Conservation (phyloP, 2,113 vertebrate genomes). For the Odontophorus gujanensis region DNA sequence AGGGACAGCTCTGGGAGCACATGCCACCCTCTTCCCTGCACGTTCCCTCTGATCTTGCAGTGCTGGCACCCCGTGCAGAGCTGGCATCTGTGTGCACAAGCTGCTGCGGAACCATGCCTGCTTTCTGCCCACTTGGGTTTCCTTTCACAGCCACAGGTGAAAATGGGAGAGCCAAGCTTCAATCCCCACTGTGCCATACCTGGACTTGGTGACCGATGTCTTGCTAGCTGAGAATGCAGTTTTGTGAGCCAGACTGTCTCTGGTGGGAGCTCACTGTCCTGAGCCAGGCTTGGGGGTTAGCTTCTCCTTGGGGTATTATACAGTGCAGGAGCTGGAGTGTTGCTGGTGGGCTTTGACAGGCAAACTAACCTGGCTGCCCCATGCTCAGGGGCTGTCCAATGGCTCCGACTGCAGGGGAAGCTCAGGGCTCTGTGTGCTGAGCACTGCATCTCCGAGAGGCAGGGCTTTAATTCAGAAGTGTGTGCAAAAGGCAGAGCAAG, state of each 20-base stretch:
- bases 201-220: background rate
- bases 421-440: background rate
- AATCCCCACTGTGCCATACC: rapidly evolving
- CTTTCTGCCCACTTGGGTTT: rapidly evolving
- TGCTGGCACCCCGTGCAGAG: background rate
- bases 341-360: background rate
- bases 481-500: rapidly evolving
- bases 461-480: background rate
- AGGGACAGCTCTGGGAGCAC: background rate
- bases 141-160: background rate
- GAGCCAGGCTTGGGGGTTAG: background rate
- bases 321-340: background rate
- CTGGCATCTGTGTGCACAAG: background rate
- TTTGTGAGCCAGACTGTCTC: background rate
- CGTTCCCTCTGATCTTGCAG: background rate
- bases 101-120: rapidly evolving
- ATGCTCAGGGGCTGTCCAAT: rapidly evolving
- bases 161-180: background rate
- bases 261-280: rapidly evolving
- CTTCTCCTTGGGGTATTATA: rapidly evolving
- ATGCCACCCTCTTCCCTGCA: background rate
- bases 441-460: background rate
- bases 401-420: background rate
- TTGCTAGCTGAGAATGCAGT: rapidly evolving
- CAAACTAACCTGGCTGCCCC: rapidly evolving